These are phyloP conservation scores for Zelostemma sp. DNA, from an alignment of 1,140 invertebrate species.

Conservation along the genomic window DNA sequence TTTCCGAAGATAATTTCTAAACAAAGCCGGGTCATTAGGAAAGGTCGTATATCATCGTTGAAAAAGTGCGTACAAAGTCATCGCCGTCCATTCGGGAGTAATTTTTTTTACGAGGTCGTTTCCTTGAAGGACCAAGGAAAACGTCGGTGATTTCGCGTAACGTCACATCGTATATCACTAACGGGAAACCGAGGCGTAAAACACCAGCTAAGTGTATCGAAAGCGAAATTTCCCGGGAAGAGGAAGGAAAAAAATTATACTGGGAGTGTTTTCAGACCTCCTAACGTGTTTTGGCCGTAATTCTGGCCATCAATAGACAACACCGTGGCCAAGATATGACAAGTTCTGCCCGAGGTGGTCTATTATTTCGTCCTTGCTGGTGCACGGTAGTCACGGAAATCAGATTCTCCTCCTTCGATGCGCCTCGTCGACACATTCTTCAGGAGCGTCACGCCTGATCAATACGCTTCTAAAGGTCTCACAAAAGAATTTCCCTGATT, in stretches of 20 bases:
- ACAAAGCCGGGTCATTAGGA: too few relatives aligned
- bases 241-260: slow-evolving; percentile 36
- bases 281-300: slow-evolving; percentile 66
- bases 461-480: slow-evolving; percentile 6
- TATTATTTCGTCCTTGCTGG: slow-evolving; percentile 21
- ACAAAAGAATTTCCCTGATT: not conserved
- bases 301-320: slow-evolving; percentile 64
- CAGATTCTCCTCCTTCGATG: slow-evolving; percentile 46
- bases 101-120: too few relatives aligned
- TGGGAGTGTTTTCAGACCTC: slow-evolving; percentile 58
- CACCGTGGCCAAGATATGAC: slow-evolving; percentile 63
- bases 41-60: too few relatives aligned
- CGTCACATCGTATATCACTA: slow-evolving; percentile 43
- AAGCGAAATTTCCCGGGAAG: slow-evolving; percentile 24
- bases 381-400: slow-evolving; percentile 45
- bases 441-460: slow-evolving; percentile 42
- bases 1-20: too few relatives aligned
- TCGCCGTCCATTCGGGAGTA: too few relatives aligned
- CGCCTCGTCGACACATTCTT: slow-evolving; percentile 36
- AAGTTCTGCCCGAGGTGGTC: slow-evolving; percentile 45
- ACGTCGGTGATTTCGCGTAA: slow-evolving; percentile 27
- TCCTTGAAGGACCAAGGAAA: too few relatives aligned
- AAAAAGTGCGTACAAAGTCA: too few relatives aligned
- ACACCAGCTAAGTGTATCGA: slow-evolving; percentile 30
- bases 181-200: slow-evolving; percentile 24